Evolutionary conservation across 2,113 vertebrate species (phyloP), one percentile per base, ranked within the genome.

Genomic region (Gnathonemus longibarbis): DNA sequence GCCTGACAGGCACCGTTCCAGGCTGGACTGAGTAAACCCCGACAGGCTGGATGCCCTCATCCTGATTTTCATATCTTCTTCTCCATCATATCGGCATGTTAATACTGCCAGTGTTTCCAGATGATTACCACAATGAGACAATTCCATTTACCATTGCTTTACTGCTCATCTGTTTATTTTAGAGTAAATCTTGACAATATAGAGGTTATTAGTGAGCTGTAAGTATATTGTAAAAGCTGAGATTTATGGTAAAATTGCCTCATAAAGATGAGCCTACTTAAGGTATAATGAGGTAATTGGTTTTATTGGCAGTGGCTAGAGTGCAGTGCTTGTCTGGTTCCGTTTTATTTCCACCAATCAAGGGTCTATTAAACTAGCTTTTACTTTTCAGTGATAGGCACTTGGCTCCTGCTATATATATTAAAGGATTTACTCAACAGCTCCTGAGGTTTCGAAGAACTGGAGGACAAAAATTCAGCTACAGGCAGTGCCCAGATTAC

Each of bases 161-260:
- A 96, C 94, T 92, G 66, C 95, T 92, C n/a, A 89, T 88, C 90
- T 95, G 95, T 96, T 95, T 95, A 95, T 95, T 88, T 92, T 91
- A 93, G 93, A 95, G 93, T 93, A 93, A 94, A 94, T 94, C 90
- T 90, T 84, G 52, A 90, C 92, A 93, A 89, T 91, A 91, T 89
- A 83, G 93, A 94, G 93, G 91, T 93, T 95, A 95, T 96, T 95
- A 94, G 94, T 90, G 91, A 89, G 93, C 93, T 91, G 94, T 92
- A 91, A 95, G 93, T 92, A 90, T 95, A 94, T 94, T 96, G 94
- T 95, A 96, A 95, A 95, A 94, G 94, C 35, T 15, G 92, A 93
- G 91, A 91, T 95, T 95, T 95, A 95, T 95, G 94, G 94, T 95
- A 96, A 96, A 96, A 95, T 93, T 93, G 94, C 91, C 94, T 90